Conservation (phyloP, 2,797 vertebrate genomes). For the Mormyrus hasselquistii region DNA sequence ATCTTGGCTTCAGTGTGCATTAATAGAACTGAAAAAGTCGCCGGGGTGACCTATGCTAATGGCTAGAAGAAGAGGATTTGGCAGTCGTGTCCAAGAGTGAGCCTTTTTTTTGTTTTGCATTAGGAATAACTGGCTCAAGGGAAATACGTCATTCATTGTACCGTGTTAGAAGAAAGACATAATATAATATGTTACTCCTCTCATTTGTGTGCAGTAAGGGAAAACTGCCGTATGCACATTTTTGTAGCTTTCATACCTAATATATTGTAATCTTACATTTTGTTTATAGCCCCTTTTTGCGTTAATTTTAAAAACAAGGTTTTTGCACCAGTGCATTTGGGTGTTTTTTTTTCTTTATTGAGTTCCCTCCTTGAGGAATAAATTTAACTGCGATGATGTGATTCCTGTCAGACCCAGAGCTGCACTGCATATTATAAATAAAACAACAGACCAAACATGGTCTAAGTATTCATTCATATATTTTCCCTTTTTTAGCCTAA, state of each 20-base stretch:
- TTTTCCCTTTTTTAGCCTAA: not conserved
- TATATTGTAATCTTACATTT: not conserved
- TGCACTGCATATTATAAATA: not conserved
- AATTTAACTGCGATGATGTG: not conserved
- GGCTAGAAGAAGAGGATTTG: not conserved
- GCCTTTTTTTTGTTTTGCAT: not conserved
- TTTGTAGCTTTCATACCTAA: not conserved
- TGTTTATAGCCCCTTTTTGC: not conserved
- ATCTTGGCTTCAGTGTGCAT: constrained; percentile 10
- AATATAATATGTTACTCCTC: not conserved
- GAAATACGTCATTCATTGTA: not conserved
- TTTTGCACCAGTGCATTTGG: not conserved
- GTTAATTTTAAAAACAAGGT: not conserved
- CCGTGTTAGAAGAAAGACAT: not conserved
- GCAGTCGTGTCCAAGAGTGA: not conserved
- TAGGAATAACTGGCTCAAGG: not conserved
- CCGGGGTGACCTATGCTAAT: constrained; percentile 9
- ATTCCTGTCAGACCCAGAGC: not conserved
- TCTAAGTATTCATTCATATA: not conserved
- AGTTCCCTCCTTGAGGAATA: not conserved
- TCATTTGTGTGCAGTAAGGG: not conserved
- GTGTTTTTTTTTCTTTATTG: not conserved
- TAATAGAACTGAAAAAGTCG: constrained; percentile 9
- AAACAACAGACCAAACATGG: not conserved
- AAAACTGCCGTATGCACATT: not conserved